phyloP scores from a whole-genome alignment of 2,888 invertebrate genomes.

The Polydrusus cervinus region DNA sequence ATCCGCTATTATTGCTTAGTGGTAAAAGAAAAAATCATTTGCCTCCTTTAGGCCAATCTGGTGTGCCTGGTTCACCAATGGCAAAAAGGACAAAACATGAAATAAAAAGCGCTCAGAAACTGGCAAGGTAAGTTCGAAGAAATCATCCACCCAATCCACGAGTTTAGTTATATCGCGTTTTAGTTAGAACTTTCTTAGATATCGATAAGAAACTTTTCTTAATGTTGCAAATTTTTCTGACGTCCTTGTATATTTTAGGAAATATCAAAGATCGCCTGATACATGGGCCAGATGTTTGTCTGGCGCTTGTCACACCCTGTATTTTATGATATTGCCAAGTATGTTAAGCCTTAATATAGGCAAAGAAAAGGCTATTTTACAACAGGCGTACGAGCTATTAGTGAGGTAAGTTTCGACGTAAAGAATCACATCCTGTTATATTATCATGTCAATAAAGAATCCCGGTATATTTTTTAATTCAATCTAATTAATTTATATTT shows the following conservation, averaged over 20 bases:
- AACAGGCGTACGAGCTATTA: slow-evolving; percentile 89
- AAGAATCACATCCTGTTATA: too few relatives aligned
- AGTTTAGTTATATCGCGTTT: too few relatives aligned
- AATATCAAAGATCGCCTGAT: slow-evolving; percentile 76
- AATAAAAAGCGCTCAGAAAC: slow-evolving; percentile 91
- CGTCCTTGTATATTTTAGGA: slow-evolving; percentile 59
- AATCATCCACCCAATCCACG: too few relatives aligned
- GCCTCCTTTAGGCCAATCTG: slow-evolving; percentile 67
- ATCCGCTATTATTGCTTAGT: slow-evolving; percentile 74
- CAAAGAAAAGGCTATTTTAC: slow-evolving; percentile 84
- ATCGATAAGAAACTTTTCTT: too few relatives aligned
- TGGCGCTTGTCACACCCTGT: slow-evolving; percentile 93
- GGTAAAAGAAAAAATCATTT: slow-evolving; percentile 65
- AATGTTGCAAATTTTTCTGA: not conserved
- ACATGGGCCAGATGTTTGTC: slow-evolving; percentile 94
- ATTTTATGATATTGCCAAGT: slow-evolving; percentile 97
- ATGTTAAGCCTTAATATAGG: slow-evolving; percentile 81
- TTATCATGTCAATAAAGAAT: not conserved
- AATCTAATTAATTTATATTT: too few relatives aligned
- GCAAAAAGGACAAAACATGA: slow-evolving; percentile 96
- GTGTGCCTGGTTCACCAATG: slow-evolving; percentile 89
- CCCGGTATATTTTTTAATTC: too few relatives aligned
- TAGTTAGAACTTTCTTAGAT: too few relatives aligned
- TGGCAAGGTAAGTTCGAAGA: slow-evolving; percentile 74
- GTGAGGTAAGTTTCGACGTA: slow-evolving; percentile 72